Conservation (phyloP, 1,140 invertebrate genomes). For the Macrocentrus cingulum region DNA sequence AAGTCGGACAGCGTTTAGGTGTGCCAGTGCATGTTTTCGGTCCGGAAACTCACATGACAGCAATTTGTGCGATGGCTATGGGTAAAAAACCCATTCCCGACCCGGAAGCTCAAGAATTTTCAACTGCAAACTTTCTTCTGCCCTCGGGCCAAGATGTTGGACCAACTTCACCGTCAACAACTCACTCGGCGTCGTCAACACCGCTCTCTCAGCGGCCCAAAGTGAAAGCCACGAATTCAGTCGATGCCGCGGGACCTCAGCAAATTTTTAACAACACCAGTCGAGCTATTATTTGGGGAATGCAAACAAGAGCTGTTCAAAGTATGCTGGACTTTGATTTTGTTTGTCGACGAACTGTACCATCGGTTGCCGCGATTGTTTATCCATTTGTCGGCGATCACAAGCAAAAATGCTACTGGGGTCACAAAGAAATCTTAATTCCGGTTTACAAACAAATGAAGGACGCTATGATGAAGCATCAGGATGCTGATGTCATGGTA, state of each 20-base stretch:
- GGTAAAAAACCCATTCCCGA: conserved; percentile 86
- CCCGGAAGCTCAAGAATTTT: conserved; percentile 66
- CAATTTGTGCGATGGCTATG: conserved; percentile 96
- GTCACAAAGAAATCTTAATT: conserved; percentile 84
- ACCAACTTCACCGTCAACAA: conserved; percentile 44
- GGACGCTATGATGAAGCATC: conserved; percentile 93
- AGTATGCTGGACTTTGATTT: conserved; percentile 99
- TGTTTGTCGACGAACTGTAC: conserved; percentile 87
- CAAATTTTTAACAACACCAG: conserved; percentile 81
- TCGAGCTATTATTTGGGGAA: conserved; percentile 97
- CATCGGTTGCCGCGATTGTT: conserved; percentile 92
- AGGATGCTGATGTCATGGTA: conserved; percentile 95
- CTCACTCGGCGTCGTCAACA: conserved; percentile 40
- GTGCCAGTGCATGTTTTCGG: conserved; percentile 97
- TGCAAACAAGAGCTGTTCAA: conserved; percentile 98
- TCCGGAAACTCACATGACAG: conserved; percentile 99
- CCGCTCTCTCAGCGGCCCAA: conserved; percentile 31
- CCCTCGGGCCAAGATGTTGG: conserved; percentile 71
- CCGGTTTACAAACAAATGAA: conserved; percentile 96
- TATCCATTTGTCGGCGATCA: conserved; percentile 99
- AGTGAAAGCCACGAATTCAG: conserved; percentile 34
- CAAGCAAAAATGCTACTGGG: conserved; percentile 99
- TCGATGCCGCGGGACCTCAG: conserved; percentile 34
- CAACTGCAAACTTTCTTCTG: conserved; percentile 93
- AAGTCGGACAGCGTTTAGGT: conserved; percentile 84